Base-by-base conservation (phyloP, 1,140 invertebrate genomes). In the Homalodisca vitripennis region DNA sequence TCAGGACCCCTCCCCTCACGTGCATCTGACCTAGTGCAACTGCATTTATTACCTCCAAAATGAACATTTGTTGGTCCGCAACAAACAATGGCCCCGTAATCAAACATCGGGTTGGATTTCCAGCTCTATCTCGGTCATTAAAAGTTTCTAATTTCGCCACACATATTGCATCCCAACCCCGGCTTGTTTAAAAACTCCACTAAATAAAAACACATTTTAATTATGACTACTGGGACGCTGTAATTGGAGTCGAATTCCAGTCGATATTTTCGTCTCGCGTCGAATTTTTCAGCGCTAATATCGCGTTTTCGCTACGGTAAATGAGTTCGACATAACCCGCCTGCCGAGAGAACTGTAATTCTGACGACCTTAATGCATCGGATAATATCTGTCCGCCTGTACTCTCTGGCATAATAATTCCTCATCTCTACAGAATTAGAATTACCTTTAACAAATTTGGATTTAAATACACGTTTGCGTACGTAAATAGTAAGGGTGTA, bases 131-230 rank as follows among this genome's bases (percentile, higher is more conserved):
- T 60, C 55, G 55, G 55, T 60, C 55, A 60, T 60, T 60, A 60
- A 60, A 60, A 60, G 55, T 60, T 60, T 60, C 55, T 60, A 60
- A 60, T 60, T 60, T 60, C 55, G 24, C 55, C 55, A 26, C 55
- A 60, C 55, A 60, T 60, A 60, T 60, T 60, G 55, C 55, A 6
- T 26, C 24, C 22, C 20, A 6, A 13, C 55, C 14, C 20, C 6
- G 55, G 24, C 55, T 60, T 60, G 55, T 60, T 60, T 60, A 60
- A 60, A 60, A 60, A 60, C 55, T 13, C 55, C 22, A 60, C 55
- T 60, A 60, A 60, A 60, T 60, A 60, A 60, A 60, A 60, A 60
- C 55, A 24, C 55, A 60, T 60, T 60, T 60, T 60, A 60, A 60
- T 60, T 60, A 60, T 60, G 55, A 60, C 24, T 60, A 60, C 55